These are phyloP conservation scores for Empis livida DNA, from an alignment of 2,888 invertebrate species.

Conservation along the genomic window DNA sequence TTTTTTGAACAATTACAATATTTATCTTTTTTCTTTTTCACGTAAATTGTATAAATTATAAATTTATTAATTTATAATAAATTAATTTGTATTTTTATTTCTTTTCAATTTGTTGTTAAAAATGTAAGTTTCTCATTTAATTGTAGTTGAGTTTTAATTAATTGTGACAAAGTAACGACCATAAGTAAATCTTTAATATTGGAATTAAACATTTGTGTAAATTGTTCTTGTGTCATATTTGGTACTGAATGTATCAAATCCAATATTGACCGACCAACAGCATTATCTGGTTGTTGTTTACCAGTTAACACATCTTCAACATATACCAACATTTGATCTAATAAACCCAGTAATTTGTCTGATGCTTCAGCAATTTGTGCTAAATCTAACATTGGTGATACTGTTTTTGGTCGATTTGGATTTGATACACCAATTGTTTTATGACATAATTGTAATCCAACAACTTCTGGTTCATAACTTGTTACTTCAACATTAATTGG, in stretches of 20 bases:
- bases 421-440: slow-evolving; percentile 55
- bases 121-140: slow-evolving; percentile 91
- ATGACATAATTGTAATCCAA: slow-evolving; percentile 66
- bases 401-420: slow-evolving; percentile 44
- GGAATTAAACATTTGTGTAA: slow-evolving; percentile 90
- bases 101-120: slow-evolving; percentile 50
- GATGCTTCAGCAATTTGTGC: slow-evolving; percentile 82
- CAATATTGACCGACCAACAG: slow-evolving; percentile 78
- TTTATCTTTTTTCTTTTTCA: too few relatives aligned
- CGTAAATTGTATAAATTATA: too few relatives aligned
- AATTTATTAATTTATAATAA: too few relatives aligned
- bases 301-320: slow-evolving; percentile 87
- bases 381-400: slow-evolving; percentile 57
- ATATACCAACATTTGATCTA: slow-evolving; percentile 67
- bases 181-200: slow-evolving; percentile 95
- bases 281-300: slow-evolving; percentile 64
- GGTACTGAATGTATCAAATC: slow-evolving; percentile 87
- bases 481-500: slow-evolving; percentile 81
- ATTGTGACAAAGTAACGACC: slow-evolving; percentile 90
- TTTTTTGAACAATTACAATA: too few relatives aligned
- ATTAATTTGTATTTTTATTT: slow-evolving; percentile 1
- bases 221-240: slow-evolving; percentile 77
- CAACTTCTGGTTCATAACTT: slow-evolving; percentile 84
- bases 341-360: slow-evolving; percentile 55
- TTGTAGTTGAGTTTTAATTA: slow-evolving; percentile 92